Evolutionary conservation across 2,888 invertebrate species (phyloP), one percentile per base, ranked within the genome.

Genomic region (Amiota communis): DNA sequence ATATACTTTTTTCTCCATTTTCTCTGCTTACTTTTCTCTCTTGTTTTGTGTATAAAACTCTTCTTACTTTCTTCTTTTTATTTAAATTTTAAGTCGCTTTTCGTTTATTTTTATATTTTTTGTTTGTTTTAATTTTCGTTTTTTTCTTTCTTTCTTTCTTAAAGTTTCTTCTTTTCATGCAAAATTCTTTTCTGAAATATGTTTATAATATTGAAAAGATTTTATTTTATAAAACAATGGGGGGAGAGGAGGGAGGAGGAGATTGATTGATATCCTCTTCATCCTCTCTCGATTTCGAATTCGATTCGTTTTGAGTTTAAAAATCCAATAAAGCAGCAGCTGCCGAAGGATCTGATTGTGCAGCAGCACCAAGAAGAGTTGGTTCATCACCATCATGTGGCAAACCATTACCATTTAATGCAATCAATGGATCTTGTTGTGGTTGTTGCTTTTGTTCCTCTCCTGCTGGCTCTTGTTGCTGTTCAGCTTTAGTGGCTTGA

Each of bases 191-290:
- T 65, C 77, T 77, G 78, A 36, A 85, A 85, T 84, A 85, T 84
- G 80, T 80, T 83, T 78, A 83, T 82, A 83, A 83, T 83, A 86
- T 86, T 83, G 81, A 78, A 83, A 83, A 83, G 83, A 83, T 78
- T 71, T 78, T 23, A 53, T 51, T n/a, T n/a, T n/a, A 36, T 36
- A 36, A 36, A 36, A 36, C 36, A 36, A 36, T 36, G 3, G 36
- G 36, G 36, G 36, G 36, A 1, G 6, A 6, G 8, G 36, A 36
- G 36, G 6, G 36, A 36, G 36, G 36, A 36, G 36, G 36, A 4
- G 36, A 36, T 36, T 6, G 2, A 68, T 68, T 36, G 51, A 68
- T 65, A 0, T 65, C 49, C 8, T 11, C n/a, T 74, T 67, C 17
- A 8, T 69, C 36, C 8, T 46, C 59, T 53, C 13, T 56, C 65